Percentiles rank a stretch among this genome's conserved stretches.
These are phyloP conservation scores for Pocota personata DNA, from an alignment of 2,888 invertebrate species.

Conservation along the genomic window DNA sequence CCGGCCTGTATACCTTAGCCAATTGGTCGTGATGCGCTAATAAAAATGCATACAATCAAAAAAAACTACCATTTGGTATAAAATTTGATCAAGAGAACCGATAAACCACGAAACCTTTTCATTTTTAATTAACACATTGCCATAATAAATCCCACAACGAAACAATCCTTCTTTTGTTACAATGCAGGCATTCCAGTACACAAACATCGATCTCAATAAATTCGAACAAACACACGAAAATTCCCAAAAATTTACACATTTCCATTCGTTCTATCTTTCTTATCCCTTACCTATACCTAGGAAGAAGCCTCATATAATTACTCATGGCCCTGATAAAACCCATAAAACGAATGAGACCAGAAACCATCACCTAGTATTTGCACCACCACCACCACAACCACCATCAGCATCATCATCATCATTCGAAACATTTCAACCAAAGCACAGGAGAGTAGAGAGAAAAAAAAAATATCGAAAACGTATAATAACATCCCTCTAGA, in stretches of 20 bases:
- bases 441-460: background rate
- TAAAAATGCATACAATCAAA: background rate
- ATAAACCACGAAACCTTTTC: slow-evolving; percentile 18
- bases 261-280: background rate
- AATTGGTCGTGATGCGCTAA: slow-evolving; percentile 1
- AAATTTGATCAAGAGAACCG: slow-evolving; percentile 19
- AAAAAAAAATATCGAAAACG: slow-evolving; percentile 6
- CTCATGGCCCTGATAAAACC: slow-evolving; percentile 61
- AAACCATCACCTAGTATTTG: background rate
- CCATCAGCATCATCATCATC: background rate
- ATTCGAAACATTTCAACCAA: background rate
- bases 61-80: background rate
- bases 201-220: slow-evolving; percentile 34
- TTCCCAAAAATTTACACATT: slow-evolving; percentile 6
- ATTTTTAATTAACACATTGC: slow-evolving; percentile 49
- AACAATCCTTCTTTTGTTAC: slow-evolving; percentile 5
- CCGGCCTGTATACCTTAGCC: background rate
- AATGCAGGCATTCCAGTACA: background rate
- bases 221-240: background rate
- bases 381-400: background rate
- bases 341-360: slow-evolving; percentile 32
- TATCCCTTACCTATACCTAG: background rate
- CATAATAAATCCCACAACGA: background rate
- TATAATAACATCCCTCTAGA: slow-evolving; percentile 35
- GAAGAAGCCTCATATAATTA: slow-evolving; percentile 51